Base-by-base conservation (phyloP, 1,140 invertebrate genomes). In the Drosophila nigrodunni region DNA sequence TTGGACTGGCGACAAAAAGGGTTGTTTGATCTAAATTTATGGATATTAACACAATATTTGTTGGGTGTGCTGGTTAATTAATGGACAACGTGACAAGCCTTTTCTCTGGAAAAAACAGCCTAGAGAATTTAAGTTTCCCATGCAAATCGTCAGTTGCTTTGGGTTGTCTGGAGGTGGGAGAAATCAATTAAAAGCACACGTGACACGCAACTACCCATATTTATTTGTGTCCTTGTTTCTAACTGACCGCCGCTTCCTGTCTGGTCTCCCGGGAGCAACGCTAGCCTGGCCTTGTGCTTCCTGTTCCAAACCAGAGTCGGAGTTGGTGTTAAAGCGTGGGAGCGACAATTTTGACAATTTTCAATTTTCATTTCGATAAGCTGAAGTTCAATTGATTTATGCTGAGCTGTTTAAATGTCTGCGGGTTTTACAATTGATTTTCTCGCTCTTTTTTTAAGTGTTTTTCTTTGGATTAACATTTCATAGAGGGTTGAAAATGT, bases 11-110 rank as follows among this genome's bases (percentile, higher is more conserved):
- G 68, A 71, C 41, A 47, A 62, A 30, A 87, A 71, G 82, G 83
- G 83, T 89, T 83, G 67, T 44, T 68, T 15, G 57, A 41, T 37
- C 21, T 67, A 7, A 78, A 87, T 87, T 87, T 89, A 88, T 88
- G 69, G 66, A 64, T 80, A 88, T 88, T 89, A 89, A 80, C 85
- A 83, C 85, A 80, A 83, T 88, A 79, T 87, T 87, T 87, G 85
- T 68, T 69, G 70, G 62, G 61, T 34, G 66, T 65, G 58, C 62
- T 49, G 30, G 41, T 67, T 83, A 85, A 85, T 85, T 81, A 86
- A 43, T 46, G 41, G 66, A 8, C 15, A 35, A 21, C 15, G n/a
- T 15, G 49, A 65, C 78, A 67, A 76, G 68, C 83, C 77, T 68
- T 72, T 77, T 83, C 74, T 58, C 47, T 67, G 77, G 50, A 76